These are phyloP conservation scores for Rhabditoides inermis DNA, from an alignment of 2,888 invertebrate species.

Conservation along the genomic window DNA sequence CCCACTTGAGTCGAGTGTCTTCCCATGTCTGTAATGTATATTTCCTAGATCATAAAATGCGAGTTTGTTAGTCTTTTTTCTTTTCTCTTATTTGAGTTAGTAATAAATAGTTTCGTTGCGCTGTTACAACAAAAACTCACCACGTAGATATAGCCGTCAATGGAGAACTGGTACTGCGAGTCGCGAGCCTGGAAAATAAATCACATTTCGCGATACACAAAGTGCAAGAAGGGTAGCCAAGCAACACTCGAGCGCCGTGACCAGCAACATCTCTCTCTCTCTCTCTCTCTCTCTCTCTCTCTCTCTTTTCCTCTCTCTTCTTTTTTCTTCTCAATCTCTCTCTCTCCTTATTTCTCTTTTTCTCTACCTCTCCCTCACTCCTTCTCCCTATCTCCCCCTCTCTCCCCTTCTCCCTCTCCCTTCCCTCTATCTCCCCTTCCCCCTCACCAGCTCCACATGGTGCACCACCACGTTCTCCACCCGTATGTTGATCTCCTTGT, in stretches of 20 bases:
- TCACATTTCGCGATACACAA: too few species aligned
- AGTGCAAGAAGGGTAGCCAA: too few species aligned
- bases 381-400: not conserved
- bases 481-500: too few species aligned
- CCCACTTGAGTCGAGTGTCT: slow-evolving; percentile 41
- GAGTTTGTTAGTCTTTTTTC: too few species aligned
- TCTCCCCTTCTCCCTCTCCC: not conserved
- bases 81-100: too few species aligned
- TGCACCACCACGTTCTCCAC: too few species aligned
- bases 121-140: slow-evolving; percentile 12
- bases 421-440: too few species aligned
- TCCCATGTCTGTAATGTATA: slow-evolving; percentile 34
- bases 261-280: too few species aligned
- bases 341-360: not conserved
- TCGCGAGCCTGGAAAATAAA: too few species aligned
- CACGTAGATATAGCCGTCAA: slow-evolving; percentile 39
- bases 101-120: too few species aligned
- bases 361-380: not conserved
- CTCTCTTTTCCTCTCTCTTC: not conserved
- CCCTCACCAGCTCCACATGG: too few species aligned
- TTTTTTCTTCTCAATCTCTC: not conserved
- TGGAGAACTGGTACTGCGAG: slow-evolving; percentile 43
- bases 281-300: not conserved
- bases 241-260: too few species aligned
- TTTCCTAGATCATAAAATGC: not conserved